A percentile compares a stretch with the other conserved stretches of the same genome.
Conservation (phyloP, 2,888 invertebrate species). For the Rhopalosiphum nymphaeae region DNA sequence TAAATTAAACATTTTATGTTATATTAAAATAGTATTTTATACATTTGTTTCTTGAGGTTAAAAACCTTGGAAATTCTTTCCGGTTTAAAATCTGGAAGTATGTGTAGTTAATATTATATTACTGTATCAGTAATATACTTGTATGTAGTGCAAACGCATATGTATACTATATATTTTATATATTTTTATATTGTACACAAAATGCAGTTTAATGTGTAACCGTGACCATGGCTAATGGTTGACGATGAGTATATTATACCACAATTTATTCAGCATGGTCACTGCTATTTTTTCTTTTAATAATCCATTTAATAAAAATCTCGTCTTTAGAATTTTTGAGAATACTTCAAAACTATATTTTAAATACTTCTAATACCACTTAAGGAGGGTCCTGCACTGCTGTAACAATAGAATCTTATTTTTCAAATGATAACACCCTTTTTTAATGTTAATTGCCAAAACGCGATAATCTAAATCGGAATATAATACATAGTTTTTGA, state of each 20-base stretch:
- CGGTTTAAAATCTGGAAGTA: conserved; percentile 36
- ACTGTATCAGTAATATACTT: neutral
- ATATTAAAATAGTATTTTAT: conserved; percentile 21
- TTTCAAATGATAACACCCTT: neutral
- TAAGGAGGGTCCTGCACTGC: neutral
- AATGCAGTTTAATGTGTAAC: neutral
- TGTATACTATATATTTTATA: neutral
- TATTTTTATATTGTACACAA: neutral
- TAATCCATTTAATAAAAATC: neutral
- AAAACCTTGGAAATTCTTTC: conserved; percentile 53
- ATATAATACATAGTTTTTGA: neutral
- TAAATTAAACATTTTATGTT: conserved; percentile 22
- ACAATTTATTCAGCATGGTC: neutral
- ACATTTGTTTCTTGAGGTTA: conserved; percentile 49
- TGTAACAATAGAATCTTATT: neutral
- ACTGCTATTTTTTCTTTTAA: neutral
- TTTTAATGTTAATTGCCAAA: neutral
- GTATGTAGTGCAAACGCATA: neutral
- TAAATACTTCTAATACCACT: neutral
- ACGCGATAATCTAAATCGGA: neutral
- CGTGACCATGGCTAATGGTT: neutral
- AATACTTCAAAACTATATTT: neutral
- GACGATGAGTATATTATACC: neutral
- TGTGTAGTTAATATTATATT: neutral
- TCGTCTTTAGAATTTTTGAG: neutral